A percentile compares a stretch with the other conserved stretches of the same genome.
phyloP scores from a whole-genome alignment of 1,140 invertebrate genomes.

The Hyphantria cunea region DNA sequence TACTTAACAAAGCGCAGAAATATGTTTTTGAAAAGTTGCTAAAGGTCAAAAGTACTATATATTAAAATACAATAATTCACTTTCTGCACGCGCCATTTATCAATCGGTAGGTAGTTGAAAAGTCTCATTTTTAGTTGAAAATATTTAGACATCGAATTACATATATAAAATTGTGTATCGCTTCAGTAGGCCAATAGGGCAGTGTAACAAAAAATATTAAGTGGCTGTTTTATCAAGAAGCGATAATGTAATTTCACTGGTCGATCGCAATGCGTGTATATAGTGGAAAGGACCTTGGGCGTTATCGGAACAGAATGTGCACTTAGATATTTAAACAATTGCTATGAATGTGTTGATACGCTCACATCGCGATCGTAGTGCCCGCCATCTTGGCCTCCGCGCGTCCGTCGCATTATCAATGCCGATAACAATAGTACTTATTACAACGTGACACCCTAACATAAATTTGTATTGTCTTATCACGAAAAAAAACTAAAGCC shows the following conservation, averaged over 20 bases:
- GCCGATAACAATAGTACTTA: constrained; percentile 69
- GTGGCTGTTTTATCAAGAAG: constrained; percentile 20
- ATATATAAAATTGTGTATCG: too few species aligned
- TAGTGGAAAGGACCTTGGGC: constrained; percentile 58
- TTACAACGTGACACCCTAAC: constrained; percentile 71
- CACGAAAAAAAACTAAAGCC: constrained; percentile 61
- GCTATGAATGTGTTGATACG: constrained; percentile 43
- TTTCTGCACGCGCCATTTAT: constrained; percentile 4
- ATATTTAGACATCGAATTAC: constrained; percentile 14
- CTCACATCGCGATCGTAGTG: constrained; percentile 33
- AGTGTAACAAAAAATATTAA: constrained; percentile 24
- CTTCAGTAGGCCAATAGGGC: constrained; percentile 25
- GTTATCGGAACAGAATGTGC: constrained; percentile 56
- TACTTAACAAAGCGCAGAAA: too few species aligned
- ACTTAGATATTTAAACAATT: constrained; percentile 46
- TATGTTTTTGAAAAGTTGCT: too few species aligned
- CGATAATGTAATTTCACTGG: constrained; percentile 36
- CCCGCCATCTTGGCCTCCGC: constrained; percentile 52
- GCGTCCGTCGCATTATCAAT: constrained; percentile 70
- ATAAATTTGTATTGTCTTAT: constrained; percentile 80
- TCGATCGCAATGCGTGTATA: constrained; percentile 25
- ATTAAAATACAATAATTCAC: too few species aligned
- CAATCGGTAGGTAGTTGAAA: constrained; percentile 11
- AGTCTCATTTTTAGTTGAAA: constrained; percentile 21
- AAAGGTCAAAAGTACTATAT: too few species aligned